Base-by-base conservation (phyloP, 2,797 vertebrate species). In the Tympanoctomys barrerae region DNA sequence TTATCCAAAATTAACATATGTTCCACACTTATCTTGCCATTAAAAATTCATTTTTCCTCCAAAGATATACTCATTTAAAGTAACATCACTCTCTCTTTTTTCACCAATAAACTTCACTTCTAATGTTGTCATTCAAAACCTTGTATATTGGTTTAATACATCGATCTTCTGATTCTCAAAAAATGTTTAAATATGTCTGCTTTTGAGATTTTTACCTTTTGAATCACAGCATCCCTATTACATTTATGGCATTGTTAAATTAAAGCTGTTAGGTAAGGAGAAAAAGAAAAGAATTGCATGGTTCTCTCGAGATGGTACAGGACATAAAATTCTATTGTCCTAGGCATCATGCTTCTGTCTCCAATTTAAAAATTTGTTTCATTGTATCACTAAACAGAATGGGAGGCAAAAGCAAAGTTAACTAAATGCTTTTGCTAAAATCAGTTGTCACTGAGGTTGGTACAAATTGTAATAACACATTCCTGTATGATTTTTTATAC, bases 1-100 rank as follows among this genome's bases (percentile, higher is more conserved):
- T 95, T 94, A 91, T 64, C 90, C 94, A 85, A 87, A 89, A 95
- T 97, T 84, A 95, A 61, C 94, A 86, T 91, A 64, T 78, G 78
- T 95, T 90, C 89, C 12, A 73, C 39, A 84, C 68, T 86, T 24
- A 89, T 64, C 77, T 90, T 61, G 81, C 84, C 95, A 91, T 93
- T 97, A 91, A 84, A 94, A 94, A 87, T 57, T 84, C 49, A 26
- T 66, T 79, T 96, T 92, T 36, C 86, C n/a, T 85, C 89, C 78
- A 86, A 73, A 36, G 52, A 78, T 64, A 89, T 82, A 77, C 83
- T 80, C 87, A 95, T 77, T 73, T 59, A 42, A 64, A 82, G n/a
- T 87, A 93, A 93, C 90, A 89, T 33, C 82, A 90, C 64, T 91
- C 42, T 85, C 28, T 90, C 59, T 61, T 62, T 86, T 61, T 96